Percentiles rank a stretch among this genome's conserved stretches.
Evolutionary conservation across 1,140 invertebrate species (phyloP).

Genomic region (Muscidifurax raptorellus): DNA sequence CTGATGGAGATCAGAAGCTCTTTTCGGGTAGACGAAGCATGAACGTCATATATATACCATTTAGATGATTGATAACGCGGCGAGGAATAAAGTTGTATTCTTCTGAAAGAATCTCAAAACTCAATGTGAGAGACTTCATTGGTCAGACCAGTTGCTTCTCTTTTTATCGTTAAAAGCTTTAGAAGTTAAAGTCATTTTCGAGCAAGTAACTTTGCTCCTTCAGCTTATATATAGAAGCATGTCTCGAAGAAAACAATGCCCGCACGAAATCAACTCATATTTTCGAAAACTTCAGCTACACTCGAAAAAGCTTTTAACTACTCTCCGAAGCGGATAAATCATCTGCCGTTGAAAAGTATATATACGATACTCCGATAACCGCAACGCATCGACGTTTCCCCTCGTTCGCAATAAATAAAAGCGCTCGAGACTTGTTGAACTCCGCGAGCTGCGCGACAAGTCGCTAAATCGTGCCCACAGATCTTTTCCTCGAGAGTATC

Average conservation of each 20-base stretch:
- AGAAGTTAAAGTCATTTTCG: not conserved
- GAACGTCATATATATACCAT: not conserved
- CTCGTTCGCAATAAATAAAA: conserved; percentile 6
- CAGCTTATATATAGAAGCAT: not conserved
- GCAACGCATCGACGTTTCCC: not conserved
- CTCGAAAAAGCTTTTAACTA: not conserved
- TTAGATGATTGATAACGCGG: no score
- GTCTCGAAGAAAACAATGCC: not conserved
- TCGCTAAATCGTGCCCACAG: conserved; percentile 1
- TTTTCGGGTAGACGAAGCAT: no score
- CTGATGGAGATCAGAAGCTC: no score
- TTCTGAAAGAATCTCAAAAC: no score
- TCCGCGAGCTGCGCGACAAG: not conserved
- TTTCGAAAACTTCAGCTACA: not conserved
- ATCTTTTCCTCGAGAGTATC: not conserved
- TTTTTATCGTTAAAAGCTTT: not conserved
- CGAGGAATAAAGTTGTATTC: no score
- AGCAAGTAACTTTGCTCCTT: not conserved
- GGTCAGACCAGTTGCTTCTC: not conserved
- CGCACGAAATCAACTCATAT: not conserved
- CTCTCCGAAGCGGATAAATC: not conserved
- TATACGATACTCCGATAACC: not conserved
- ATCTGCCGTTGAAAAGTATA: not conserved
- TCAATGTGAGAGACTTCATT: not conserved
- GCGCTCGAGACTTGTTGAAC: not conserved